Evolutionary conservation across 1,140 invertebrate genomes (phyloP).

Genomic region (Brachionus rubens): DNA sequence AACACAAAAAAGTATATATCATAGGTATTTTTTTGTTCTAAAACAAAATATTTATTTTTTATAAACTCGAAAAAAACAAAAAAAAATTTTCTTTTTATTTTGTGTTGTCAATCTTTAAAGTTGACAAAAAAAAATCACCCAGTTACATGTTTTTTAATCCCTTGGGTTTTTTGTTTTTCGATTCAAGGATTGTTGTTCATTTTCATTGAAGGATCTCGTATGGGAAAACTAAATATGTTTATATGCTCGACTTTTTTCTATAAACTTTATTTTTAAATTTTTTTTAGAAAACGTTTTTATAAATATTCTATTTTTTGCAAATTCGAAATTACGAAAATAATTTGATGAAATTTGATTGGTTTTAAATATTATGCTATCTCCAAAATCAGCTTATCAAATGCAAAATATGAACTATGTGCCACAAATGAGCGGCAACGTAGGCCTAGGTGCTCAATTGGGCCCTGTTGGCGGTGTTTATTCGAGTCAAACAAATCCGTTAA

Average conservation of each 20-base stretch:
- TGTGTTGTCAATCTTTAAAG: too few species aligned
- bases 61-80: neutral
- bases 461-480: constrained; percentile 2
- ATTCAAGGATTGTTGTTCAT: too few species aligned
- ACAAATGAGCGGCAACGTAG: constrained; percentile 1
- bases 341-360: neutral
- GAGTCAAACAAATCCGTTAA: constrained; percentile 9
- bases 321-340: too few species aligned
- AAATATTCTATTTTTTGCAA: too few species aligned
- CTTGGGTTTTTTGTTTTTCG: too few species aligned
- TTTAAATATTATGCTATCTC: constrained; percentile 7
- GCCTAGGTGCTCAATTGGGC: neutral
- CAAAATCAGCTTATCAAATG: constrained; percentile 46
- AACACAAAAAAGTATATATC: constrained; percentile 27
- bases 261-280: too few species aligned
- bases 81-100: neutral
- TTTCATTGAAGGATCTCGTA: too few species aligned
- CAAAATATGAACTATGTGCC: constrained; percentile 38
- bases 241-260: too few species aligned
- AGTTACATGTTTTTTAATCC: too few species aligned
- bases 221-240: too few species aligned
- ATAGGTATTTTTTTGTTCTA: neutral
- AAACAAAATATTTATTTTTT: neutral
- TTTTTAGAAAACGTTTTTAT: too few species aligned
- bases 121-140: too few species aligned